Evolutionary conservation across 2,113 vertebrate species (phyloP).

Genomic region (Hemicordylus capensis): DNA sequence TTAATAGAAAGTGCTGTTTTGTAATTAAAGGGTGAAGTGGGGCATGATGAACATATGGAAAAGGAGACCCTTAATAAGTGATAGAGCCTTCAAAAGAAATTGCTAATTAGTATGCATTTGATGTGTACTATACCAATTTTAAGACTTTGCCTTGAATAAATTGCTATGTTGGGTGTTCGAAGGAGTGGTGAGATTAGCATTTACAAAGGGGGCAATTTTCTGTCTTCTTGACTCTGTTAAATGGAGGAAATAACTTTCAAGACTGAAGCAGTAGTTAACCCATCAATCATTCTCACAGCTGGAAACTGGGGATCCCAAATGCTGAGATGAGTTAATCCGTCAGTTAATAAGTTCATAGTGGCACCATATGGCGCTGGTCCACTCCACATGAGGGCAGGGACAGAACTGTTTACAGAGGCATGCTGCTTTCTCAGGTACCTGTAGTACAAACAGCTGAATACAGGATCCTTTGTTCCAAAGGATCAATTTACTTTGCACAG

Average conservation of each 20-base stretch:
- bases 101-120: constrained; percentile 81
- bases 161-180: constrained; percentile 76
- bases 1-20: constrained; percentile 75
- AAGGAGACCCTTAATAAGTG: constrained; percentile 75
- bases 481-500: constrained; percentile 93
- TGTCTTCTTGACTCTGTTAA: constrained; percentile 84
- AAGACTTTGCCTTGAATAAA: constrained; percentile 81
- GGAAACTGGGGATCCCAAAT: constrained; percentile 83
- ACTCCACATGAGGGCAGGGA: constrained; percentile 82
- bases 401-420: constrained; percentile 92
- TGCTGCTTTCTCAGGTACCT: constrained; percentile 93
- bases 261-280: constrained; percentile 86
- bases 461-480: constrained; percentile 86
- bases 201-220: constrained; percentile 82
- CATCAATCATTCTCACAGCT: constrained; percentile 92
- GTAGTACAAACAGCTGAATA: constrained; percentile 73
- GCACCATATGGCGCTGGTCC: constrained; percentile 91
- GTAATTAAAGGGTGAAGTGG: constrained; percentile 80
- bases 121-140: constrained; percentile 79
- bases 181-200: constrained; percentile 81
- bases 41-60: constrained; percentile 80
- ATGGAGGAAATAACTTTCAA: constrained; percentile 90
- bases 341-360: constrained; percentile 96
- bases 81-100: constrained; percentile 78
- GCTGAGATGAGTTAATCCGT: constrained; percentile 91